Conservation (phyloP, 37 sponge, comb jelly and placozoan species). For the Eunapius fragilis region DNA sequence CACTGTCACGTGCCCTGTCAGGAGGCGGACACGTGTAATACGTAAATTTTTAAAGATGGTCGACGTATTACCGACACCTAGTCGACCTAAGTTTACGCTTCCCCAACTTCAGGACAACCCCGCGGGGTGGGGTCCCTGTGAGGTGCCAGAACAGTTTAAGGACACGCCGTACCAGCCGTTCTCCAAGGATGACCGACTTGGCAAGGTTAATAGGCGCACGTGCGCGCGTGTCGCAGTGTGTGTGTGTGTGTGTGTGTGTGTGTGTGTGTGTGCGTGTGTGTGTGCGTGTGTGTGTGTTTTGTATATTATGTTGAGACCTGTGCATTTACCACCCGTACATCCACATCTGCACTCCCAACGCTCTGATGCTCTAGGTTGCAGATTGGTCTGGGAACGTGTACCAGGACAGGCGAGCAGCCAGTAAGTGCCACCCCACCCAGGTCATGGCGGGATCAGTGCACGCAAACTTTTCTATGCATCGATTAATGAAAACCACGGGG, state of each 20-base stretch:
- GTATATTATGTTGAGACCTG: background rate
- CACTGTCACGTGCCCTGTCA: background rate
- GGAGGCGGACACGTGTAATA: background rate
- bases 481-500: too few species aligned
- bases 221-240: background rate
- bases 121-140: conserved; percentile 93
- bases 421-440: conserved; percentile 36
- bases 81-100: conserved; percentile 34
- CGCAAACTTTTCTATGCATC: too few species aligned
- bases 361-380: conserved; percentile 67
- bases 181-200: conserved; percentile 91
- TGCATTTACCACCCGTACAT: too few species aligned
- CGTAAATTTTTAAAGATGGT: background rate
- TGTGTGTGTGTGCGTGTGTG: background rate
- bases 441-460: too few species aligned
- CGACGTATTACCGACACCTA: background rate
- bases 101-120: conserved; percentile 85
- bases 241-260: conserved; percentile 2
- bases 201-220: conserved; percentile 71
- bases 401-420: conserved; percentile 71
- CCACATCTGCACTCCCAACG: background rate
- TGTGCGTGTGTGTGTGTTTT: background rate
- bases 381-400: conserved; percentile 92
- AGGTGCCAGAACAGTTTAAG: conserved; percentile 84
- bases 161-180: conserved; percentile 97